phyloP scores from a whole-genome alignment of 2,797 vertebrate genomes.

The Rhincodon typus region DNA sequence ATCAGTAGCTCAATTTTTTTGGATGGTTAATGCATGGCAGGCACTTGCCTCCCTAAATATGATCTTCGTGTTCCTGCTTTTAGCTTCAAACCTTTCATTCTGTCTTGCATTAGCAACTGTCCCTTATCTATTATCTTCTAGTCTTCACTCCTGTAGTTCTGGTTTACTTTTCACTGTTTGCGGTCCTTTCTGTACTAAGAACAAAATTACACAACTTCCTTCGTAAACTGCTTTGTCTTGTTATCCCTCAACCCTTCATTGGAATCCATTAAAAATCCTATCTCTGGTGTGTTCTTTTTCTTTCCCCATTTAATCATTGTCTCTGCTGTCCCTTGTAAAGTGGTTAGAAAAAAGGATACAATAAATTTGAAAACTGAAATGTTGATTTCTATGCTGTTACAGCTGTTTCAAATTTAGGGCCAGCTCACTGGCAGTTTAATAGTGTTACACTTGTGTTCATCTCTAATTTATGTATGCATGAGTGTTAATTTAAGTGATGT shows the following conservation, averaged over 20 bases:
- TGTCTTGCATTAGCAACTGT: neutral
- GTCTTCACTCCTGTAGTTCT: neutral
- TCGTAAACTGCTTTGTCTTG: neutral
- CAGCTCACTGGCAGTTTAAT: neutral
- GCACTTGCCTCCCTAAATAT: neutral
- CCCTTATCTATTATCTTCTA: neutral
- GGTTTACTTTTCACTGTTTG: neutral
- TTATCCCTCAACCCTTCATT: neutral
- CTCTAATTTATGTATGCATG: no score
- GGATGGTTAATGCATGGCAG: neutral
- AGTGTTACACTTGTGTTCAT: no score
- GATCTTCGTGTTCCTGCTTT: neutral
- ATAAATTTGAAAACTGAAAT: neutral
- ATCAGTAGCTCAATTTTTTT: neutral
- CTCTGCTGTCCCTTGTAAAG: neutral
- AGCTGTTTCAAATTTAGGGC: neutral
- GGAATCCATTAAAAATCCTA: neutral
- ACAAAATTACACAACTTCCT: neutral
- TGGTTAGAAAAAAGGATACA: neutral
- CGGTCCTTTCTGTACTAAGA: neutral
- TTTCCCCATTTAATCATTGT: neutral
- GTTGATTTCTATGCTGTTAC: neutral
- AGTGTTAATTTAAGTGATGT: neutral
- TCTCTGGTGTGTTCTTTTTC: neutral
- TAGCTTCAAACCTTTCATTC: neutral